Evolutionary conservation across 1,140 invertebrate genomes (phyloP).

Genomic region (Saccostrea glomerata): DNA sequence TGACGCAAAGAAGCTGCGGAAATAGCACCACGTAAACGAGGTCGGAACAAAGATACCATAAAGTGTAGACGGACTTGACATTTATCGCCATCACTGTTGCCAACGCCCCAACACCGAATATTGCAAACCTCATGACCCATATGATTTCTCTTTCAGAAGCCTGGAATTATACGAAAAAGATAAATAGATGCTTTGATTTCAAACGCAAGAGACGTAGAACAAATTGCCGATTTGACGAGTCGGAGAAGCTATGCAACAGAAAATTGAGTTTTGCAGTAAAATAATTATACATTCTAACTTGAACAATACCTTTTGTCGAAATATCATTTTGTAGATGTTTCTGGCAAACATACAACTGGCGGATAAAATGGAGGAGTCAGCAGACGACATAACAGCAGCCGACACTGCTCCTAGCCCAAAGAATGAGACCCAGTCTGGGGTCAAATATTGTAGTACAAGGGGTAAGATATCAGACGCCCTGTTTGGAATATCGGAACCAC

Average conservation of each 20-base stretch:
- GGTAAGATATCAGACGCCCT: conserved; percentile 84
- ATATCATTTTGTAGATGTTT: conserved; percentile 98
- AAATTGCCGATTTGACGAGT: too few relatives aligned
- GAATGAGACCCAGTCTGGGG: conserved; percentile 94
- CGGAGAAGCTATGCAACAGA: too few relatives aligned
- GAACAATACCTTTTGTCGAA: conserved; percentile 88
- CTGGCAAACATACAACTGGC: conserved; percentile 99
- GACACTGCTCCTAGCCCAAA: conserved; percentile 98
- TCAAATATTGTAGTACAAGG: conserved; percentile 97
- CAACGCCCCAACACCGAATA: conserved; percentile 93
- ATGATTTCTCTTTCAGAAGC: conserved; percentile 89
- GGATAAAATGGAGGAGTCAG: conserved; percentile 97
- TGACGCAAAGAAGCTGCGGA: conserved; percentile 97
- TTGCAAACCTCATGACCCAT: conserved; percentile 96
- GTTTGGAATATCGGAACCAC: conserved; percentile 80
- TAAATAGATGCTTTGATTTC: background rate
- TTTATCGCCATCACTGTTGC: conserved; percentile 97
- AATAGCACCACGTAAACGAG: conserved; percentile 98
- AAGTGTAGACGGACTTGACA: conserved; percentile 96
- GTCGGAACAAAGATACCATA: conserved; percentile 98
- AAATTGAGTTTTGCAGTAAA: too few relatives aligned
- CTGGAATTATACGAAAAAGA: conserved; percentile 62
- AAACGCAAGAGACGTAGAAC: too few relatives aligned
- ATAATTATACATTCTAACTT: background rate
- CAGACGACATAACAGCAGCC: conserved; percentile 98